A percentile compares a stretch with the other conserved stretches of the same genome.
Evolutionary conservation across 2,113 vertebrate species (phyloP).

Genomic region (Microcebus ravelobensis): DNA sequence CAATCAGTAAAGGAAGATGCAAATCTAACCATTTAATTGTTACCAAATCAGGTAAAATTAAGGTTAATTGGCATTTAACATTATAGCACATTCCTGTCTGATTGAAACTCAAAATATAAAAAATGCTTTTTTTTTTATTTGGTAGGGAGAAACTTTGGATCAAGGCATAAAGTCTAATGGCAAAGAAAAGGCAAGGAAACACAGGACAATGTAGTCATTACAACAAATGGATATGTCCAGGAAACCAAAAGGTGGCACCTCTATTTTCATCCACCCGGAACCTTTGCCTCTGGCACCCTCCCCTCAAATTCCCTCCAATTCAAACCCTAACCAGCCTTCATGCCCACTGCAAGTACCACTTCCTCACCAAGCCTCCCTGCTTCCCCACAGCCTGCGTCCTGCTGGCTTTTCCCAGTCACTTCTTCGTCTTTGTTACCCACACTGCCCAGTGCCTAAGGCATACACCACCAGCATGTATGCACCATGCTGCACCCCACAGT

Average conservation of each 20-base stretch:
- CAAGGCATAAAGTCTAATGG: neutral
- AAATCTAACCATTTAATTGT: neutral
- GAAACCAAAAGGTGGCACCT: neutral
- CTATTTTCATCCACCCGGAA: neutral
- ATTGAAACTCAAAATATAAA: neutral
- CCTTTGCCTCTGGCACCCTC: neutral
- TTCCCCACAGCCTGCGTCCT: neutral
- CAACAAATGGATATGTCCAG: rapidly evolving
- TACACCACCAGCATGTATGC: neutral
- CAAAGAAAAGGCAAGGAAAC: neutral
- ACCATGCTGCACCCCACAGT: rapidly evolving
- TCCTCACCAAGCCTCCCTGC: neutral
- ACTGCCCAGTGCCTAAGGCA: neutral
- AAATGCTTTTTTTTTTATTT: neutral
- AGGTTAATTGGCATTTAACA: neutral
- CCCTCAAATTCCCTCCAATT: neutral
- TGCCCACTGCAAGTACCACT: neutral
- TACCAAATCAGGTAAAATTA: neutral
- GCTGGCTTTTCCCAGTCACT: neutral
- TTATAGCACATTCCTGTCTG: neutral
- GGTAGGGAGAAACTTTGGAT: neutral
- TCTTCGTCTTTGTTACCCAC: too few species aligned
- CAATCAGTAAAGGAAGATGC: neutral
- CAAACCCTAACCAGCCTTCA: neutral
- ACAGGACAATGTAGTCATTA: neutral